Evolutionary conservation across 2,797 vertebrate genomes (phyloP).

Genomic region (Pseudotriccus pelzelni): DNA sequence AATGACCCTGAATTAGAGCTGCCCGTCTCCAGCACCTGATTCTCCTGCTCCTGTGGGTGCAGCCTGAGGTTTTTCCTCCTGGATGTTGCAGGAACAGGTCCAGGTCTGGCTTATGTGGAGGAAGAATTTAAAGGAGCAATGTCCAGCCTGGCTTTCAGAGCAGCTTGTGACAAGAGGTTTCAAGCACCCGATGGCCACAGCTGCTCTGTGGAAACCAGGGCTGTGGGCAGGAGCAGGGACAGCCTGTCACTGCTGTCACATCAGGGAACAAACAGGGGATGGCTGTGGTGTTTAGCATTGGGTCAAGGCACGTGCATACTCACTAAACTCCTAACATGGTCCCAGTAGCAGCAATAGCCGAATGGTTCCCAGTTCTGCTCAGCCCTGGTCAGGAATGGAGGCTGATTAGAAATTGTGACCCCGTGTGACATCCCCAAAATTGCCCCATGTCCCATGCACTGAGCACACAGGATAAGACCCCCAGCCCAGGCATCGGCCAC

Average conservation of each 20-base stretch:
- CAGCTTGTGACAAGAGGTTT: not conserved
- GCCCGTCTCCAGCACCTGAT: not conserved
- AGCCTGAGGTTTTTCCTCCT: not conserved
- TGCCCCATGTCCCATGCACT: rapidly evolving
- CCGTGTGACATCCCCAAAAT: rapidly evolving
- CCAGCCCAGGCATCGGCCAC: not conserved
- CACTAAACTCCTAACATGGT: rapidly evolving
- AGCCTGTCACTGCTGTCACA: not conserved
- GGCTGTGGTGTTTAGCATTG: not conserved
- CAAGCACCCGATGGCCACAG: not conserved
- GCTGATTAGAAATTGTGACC: not conserved
- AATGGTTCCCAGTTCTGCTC: not conserved
- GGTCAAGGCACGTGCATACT: rapidly evolving
- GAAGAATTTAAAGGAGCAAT: not conserved
- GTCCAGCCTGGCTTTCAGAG: not conserved
- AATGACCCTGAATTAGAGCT: conserved; percentile 54
- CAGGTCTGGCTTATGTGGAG: not conserved
- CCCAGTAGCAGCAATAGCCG: rapidly evolving
- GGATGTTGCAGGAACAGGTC: not conserved
- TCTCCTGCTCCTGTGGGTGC: not conserved
- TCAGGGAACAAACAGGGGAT: not conserved
- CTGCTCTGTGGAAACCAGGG: not conserved
- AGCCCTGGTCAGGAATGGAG: not conserved
- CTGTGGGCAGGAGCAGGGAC: not conserved
- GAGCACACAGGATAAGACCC: not conserved